Evolutionary conservation across 2,797 vertebrate genomes (phyloP).

Genomic region (Typhlichthys eigenmanni): DNA sequence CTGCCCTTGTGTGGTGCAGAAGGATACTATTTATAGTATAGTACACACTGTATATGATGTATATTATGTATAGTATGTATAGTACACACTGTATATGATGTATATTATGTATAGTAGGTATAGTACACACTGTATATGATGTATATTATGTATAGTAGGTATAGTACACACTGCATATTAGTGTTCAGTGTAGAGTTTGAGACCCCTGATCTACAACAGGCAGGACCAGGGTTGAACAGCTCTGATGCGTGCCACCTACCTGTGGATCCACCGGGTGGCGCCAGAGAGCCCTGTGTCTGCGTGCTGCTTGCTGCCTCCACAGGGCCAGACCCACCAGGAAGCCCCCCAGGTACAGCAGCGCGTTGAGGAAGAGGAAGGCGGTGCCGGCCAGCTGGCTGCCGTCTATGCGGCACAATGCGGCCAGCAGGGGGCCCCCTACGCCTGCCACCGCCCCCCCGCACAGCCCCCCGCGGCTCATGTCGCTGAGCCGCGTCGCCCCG

Average conservation of each 20-base stretch:
- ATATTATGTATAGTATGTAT: too few species aligned
- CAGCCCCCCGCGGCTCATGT: constrained; percentile 80
- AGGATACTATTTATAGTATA: background rate
- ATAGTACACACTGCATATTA: too few species aligned
- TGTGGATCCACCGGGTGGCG: constrained; percentile 37
- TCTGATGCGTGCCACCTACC: too few species aligned
- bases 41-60: too few species aligned
- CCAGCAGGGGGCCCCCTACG: constrained; percentile 61
- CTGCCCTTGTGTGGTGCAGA: background rate
- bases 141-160: too few species aligned
- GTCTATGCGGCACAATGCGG: constrained; percentile 72
- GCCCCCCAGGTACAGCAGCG: constrained; percentile 71
- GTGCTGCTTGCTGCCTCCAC: constrained; percentile 73
- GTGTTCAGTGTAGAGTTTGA: too few species aligned
- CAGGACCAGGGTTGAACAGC: too few species aligned
- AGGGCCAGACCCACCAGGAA: constrained; percentile 76
- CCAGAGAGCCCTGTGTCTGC: constrained; percentile 36
- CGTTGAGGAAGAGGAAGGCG: constrained; percentile 79
- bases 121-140: too few species aligned
- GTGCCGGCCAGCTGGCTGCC: constrained; percentile 79
- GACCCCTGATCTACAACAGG: too few species aligned
- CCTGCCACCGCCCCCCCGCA: constrained; percentile 73
- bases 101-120: too few species aligned
- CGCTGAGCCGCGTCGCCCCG: constrained; percentile 79
- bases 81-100: too few species aligned